phyloP scores from a whole-genome alignment of 2,888 invertebrate species.

The Norana najaformis region DNA sequence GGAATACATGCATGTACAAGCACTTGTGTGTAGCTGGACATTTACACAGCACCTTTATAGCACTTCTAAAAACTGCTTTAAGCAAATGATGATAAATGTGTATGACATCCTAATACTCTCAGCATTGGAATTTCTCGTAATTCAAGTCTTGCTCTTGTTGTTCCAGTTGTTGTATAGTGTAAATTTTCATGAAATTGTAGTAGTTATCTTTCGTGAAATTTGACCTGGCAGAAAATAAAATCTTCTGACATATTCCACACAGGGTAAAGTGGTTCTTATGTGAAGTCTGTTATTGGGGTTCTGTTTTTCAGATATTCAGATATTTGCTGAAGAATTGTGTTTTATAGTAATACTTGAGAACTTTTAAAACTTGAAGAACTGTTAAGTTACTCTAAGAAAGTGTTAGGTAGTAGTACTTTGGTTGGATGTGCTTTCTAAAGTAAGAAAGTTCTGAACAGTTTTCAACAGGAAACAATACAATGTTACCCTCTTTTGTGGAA shows the following conservation, averaged over 20 bases:
- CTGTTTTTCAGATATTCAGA: not conserved
- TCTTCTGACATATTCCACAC: not conserved
- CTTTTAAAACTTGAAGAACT: not conserved
- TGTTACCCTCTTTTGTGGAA: not conserved
- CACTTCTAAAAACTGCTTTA: no score
- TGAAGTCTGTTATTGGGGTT: no score
- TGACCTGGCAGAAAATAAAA: not conserved
- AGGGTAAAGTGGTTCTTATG: not conserved
- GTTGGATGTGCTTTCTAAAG: not conserved
- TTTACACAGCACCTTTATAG: no score
- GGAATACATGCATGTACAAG: not conserved
- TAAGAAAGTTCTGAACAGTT: not conserved
- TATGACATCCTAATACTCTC: not conserved
- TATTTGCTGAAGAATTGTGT: not conserved
- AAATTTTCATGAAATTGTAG: not conserved
- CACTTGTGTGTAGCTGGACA: not conserved
- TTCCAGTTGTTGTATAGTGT: not conserved
- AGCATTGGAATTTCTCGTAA: not conserved
- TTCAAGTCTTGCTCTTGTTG: not conserved
- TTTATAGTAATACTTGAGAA: conserved; percentile 13
- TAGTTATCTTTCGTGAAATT: not conserved
- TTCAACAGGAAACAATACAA: not conserved
- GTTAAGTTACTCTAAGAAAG: not conserved
- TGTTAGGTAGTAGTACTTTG: not conserved
- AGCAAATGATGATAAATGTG: no score